Evolutionary conservation across 2,888 invertebrate genomes (phyloP).

Genomic region (Anodontia alba): DNA sequence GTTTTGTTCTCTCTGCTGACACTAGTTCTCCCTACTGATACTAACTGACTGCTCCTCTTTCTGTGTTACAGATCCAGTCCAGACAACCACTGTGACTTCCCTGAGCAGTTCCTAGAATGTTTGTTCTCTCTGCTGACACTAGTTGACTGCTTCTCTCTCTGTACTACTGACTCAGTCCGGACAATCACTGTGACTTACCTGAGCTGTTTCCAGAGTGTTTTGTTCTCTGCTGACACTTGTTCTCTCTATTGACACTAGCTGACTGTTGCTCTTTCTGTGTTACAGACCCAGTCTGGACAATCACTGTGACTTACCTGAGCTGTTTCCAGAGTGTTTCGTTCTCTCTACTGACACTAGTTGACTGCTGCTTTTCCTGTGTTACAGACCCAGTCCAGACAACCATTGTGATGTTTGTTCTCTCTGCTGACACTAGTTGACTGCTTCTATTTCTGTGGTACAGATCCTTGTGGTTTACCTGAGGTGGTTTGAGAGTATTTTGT

Average conservation of each 20-base stretch:
- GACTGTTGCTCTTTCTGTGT: too few species aligned
- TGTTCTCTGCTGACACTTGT: too few species aligned
- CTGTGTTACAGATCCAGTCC: constrained; percentile 68
- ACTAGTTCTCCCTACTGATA: constrained; percentile 71
- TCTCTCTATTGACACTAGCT: too few species aligned
- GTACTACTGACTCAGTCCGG: constrained; percentile 72
- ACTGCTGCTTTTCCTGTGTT: constrained; percentile 71
- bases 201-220: too few species aligned
- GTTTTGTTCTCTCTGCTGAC: constrained; percentile 51
- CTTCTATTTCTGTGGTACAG: constrained; percentile 72
- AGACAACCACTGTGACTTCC: constrained; percentile 74
- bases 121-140: constrained; percentile 69
- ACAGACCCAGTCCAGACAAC: constrained; percentile 36
- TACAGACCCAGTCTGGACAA: too few species aligned
- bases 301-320: constrained; percentile 77
- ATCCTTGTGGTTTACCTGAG: too few species aligned
- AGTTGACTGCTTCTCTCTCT: constrained; percentile 72
- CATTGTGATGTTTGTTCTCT: constrained; percentile 68
- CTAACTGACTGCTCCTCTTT: constrained; percentile 72
- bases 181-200: too few species aligned
- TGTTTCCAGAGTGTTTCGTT: constrained; percentile 65
- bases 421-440: constrained; percentile 64
- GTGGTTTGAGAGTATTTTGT: too few species aligned
- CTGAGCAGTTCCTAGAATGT: constrained; percentile 66
- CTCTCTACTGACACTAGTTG: constrained; percentile 67